Evolutionary conservation across 1,140 invertebrate species (phyloP).

Genomic region (Trichogramma pretiosum): DNA sequence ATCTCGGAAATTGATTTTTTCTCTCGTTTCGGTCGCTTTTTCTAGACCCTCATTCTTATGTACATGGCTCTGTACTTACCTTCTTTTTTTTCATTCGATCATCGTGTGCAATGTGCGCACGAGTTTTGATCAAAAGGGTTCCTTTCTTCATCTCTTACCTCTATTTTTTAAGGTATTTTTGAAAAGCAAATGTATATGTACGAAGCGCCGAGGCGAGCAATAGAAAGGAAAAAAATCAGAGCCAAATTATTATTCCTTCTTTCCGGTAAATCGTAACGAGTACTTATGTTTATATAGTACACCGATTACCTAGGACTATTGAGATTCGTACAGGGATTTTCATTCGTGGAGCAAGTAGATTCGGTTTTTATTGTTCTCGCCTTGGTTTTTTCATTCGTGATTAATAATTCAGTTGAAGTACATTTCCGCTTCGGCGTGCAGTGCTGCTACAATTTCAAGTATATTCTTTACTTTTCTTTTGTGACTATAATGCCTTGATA

Average conservation of each 20-base stretch:
- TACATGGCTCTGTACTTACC: conserved; percentile 3
- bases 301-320: too few relatives aligned
- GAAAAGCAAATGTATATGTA: too few relatives aligned
- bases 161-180: conserved; percentile 9
- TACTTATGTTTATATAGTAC: too few relatives aligned
- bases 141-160: conserved; percentile 1
- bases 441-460: too few relatives aligned
- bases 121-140: conserved; percentile 27
- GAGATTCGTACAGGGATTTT: too few relatives aligned
- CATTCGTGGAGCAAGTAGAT: neutral
- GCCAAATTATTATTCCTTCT: conserved; percentile 14
- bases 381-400: neutral
- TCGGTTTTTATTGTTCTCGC: neutral
- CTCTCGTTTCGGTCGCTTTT: conserved; percentile 19
- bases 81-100: conserved; percentile 17
- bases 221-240: neutral
- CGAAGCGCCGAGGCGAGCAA: conserved; percentile 5
- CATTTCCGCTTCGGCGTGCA: too few relatives aligned
- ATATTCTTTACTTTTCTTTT: too few relatives aligned
- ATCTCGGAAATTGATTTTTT: conserved; percentile 43
- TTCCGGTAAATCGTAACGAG: conserved; percentile 13
- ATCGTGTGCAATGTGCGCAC: conserved; percentile 23
- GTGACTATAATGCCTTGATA: too few relatives aligned
- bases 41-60: neutral
- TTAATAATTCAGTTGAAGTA: conserved; percentile 11